Conservation (phyloP, 2,113 vertebrate species). For the Myrmophylax atrothorax region DNA sequence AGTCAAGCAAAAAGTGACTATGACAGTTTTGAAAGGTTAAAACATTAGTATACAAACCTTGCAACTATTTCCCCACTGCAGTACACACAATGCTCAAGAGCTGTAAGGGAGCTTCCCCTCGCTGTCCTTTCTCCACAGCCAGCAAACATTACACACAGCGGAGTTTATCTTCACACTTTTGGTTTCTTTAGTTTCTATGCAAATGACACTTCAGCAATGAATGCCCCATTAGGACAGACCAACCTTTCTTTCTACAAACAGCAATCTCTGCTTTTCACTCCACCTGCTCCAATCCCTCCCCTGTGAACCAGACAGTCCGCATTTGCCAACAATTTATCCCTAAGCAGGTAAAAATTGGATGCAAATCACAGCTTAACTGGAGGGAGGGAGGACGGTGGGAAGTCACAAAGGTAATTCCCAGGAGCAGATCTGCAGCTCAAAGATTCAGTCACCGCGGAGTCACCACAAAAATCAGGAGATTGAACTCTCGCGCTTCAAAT, state of each 20-base stretch:
- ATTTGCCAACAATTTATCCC: not conserved
- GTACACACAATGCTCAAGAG: accelerated
- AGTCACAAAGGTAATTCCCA: not conserved
- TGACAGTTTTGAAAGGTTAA: not conserved
- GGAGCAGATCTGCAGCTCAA: not conserved
- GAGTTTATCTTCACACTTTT: not conserved
- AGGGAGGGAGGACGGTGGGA: not conserved
- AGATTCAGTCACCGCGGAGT: not conserved
- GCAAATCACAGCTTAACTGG: not conserved
- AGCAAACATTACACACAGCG: not conserved
- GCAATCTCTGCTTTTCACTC: not conserved
- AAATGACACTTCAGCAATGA: not conserved
- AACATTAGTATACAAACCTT: not conserved
- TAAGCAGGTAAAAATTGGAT: not conserved
- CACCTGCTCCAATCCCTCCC: not conserved
- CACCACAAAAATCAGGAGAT: not conserved
- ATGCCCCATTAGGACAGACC: not conserved
- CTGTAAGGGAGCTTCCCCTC: not conserved
- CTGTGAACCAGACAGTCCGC: not conserved
- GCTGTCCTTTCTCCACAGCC: not conserved
- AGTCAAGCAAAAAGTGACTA: not conserved
- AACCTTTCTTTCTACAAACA: not conserved
- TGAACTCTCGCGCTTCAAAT: not conserved
- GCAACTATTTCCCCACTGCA: not conserved
- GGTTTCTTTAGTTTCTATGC: not conserved